phyloP scores from a whole-genome alignment of 2,113 vertebrate species.

The Onychostoma macrolepis region DNA sequence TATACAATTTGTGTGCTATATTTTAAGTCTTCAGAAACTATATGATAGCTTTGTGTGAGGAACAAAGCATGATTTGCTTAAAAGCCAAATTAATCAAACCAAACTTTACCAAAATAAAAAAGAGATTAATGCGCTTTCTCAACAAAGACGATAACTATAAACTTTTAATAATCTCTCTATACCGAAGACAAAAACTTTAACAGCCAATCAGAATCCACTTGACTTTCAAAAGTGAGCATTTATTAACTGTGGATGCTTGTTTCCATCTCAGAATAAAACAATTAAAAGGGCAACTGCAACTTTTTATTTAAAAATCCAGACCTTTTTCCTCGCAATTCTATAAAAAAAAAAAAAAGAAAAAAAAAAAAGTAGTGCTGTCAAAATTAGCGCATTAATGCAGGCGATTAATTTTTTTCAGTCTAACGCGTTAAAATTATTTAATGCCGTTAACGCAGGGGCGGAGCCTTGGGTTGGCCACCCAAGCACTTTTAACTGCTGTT shows the following conservation, averaged over 20 bases:
- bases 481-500: too few relatives aligned
- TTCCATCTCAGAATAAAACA: not conserved
- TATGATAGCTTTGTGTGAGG: not conserved
- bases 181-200: not conserved
- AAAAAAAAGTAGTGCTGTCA: too few relatives aligned
- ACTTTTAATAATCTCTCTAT: not conserved
- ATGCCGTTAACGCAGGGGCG: too few relatives aligned
- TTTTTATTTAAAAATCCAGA: too few relatives aligned
- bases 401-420: too few relatives aligned
- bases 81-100: not conserved
- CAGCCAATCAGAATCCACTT: not conserved
- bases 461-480: too few relatives aligned
- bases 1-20: not conserved
- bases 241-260: not conserved
- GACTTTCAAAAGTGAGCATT: not conserved
- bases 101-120: not conserved
- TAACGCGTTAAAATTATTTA: too few relatives aligned
- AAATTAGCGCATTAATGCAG: too few relatives aligned
- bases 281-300: too few relatives aligned
- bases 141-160: not conserved
- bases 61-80: not conserved
- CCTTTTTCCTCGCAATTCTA: too few relatives aligned
- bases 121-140: not conserved
- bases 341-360: too few relatives aligned
- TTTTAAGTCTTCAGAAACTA: not conserved